Base-by-base conservation (phyloP, 2,888 invertebrate species). In the Lasioglossum calceatum region DNA sequence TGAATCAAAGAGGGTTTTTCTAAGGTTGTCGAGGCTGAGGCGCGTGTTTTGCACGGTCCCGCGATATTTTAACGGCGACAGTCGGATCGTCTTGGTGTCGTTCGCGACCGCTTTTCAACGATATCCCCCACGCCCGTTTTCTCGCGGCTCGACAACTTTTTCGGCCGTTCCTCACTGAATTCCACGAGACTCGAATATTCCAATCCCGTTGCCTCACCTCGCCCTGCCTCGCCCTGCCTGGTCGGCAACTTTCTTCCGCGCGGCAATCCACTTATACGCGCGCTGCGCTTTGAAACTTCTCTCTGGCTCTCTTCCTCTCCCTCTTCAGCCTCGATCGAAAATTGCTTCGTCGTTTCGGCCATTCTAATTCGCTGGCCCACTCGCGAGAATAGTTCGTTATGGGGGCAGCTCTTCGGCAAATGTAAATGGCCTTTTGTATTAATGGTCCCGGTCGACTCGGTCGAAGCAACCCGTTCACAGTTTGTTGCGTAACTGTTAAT, bases 61-160 rank as follows among this genome's bases (percentile, higher is more conserved):
- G 89, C 71, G 77, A 89, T 91, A 91, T 88, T 88, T 91, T 89
- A 91, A 86, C 90, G 82, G 89, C 87, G 91, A 91, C 91, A 89
- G 86, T 81, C 86, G 85, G 83, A 91, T 91, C 84, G 89, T 78
- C 78, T 82, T 73, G 76, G 72, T 85, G 87, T 88, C 85, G 88
- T 90, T 85, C 77, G 77, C 82, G 82, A 75, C 36, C 86, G 88
- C 91, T 88, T 89, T 84, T 86, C 88, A 83, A 88, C 87, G 88
- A 88, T 79, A 58, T 70, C 84, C 75, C 70, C 64, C 72, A 64
- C 71, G 50, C 42, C 72, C 78, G 71, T 79, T 74, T 74, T 75
- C 74, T 73, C 75, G 82, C 83, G 32, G 73, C 81, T 82, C 75
- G 88, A 87, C 88, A 89, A 91, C 91, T 91, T 90, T 90, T 90